Base-by-base conservation (phyloP, 2,888 invertebrate genomes). In the Philereme transversata region DNA sequence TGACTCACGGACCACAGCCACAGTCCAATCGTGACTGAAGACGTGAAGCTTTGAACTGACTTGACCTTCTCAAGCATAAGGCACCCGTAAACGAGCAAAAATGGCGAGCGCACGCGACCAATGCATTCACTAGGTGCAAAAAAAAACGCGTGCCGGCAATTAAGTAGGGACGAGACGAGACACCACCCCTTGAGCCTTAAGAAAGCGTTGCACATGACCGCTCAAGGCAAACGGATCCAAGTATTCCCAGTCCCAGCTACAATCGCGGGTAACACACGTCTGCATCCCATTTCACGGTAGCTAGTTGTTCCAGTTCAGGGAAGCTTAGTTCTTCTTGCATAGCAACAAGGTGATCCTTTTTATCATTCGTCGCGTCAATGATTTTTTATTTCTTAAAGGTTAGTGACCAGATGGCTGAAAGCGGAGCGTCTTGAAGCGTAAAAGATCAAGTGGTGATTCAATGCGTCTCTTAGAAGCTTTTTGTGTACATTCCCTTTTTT, bases 131-230 rank as follows among this genome's bases (percentile, higher is more conserved):
- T 75, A 51, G 61, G 62, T 70, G 76, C 78, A 84, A 87, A 86
- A 88, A 87, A 81, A 78, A 76, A 81, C 92, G 84, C 91, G 90
- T 86, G 92, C 90, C 90, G 79, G 70, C 85, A 84, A 89, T 92
- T 91, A 90, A 83, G 70, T 76, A 77, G 86, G 84, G 85, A 79
- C 79, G 74, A 79, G 78, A 74, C 75, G 75, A 71, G 68, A 64
- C 71, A 72, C 81, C 79, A 78, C 79, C 77, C 73, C 82, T 22
- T 22, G 22, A 22, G 22, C 1, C 82, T 77, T 70, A 74, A 70
- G 65, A 68, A 65, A 64, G 62, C 75, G 86, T 81, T 77, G 65
- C 85, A 78, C 83, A 71, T 86, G 88, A 79, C 77, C 79, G 83
- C 83, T 82, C 88, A 84, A 77, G 70, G 65, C 76, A 84, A 88